phyloP scores from a whole-genome alignment of 2,113 vertebrate genomes.

The Pomatorhinus ruficollis region DNA sequence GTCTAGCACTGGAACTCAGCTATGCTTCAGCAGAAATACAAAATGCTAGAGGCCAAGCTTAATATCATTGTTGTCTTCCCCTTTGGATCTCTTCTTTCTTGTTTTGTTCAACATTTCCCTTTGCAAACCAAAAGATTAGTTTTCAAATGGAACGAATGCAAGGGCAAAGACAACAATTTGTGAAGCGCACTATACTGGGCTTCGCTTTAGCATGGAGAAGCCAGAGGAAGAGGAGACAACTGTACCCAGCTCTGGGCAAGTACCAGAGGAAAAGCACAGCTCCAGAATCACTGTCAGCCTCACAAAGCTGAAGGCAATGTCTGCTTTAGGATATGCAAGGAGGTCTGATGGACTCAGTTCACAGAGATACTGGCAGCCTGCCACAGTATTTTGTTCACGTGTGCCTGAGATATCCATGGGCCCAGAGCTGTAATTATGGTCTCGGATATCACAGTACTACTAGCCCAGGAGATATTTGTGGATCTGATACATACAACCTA shows the following conservation, averaged over 20 bases:
- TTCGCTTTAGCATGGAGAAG: not conserved
- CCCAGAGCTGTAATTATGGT: not conserved
- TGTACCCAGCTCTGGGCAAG: not conserved
- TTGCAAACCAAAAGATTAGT: not conserved
- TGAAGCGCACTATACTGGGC: not conserved
- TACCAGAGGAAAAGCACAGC: not conserved
- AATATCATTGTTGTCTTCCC: not conserved
- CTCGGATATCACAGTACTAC: constrained; percentile 25
- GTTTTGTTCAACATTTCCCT: not conserved
- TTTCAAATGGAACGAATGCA: not conserved
- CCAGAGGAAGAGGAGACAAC: not conserved
- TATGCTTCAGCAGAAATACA: not conserved
- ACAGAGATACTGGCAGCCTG: not conserved
- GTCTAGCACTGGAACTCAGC: not conserved
- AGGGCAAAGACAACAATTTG: not conserved
- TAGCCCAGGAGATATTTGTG: not conserved
- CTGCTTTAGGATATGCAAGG: not conserved
- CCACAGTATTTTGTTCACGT: not conserved
- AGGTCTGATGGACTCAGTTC: not conserved
- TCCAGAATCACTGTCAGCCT: not conserved
- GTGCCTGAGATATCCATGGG: not conserved
- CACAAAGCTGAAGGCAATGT: not conserved
- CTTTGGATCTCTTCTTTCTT: not conserved
- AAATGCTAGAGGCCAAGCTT: not conserved
- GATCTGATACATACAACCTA: not conserved